Base-by-base conservation (phyloP, 2,797 vertebrate genomes). In the Siniperca undulata region DNA sequence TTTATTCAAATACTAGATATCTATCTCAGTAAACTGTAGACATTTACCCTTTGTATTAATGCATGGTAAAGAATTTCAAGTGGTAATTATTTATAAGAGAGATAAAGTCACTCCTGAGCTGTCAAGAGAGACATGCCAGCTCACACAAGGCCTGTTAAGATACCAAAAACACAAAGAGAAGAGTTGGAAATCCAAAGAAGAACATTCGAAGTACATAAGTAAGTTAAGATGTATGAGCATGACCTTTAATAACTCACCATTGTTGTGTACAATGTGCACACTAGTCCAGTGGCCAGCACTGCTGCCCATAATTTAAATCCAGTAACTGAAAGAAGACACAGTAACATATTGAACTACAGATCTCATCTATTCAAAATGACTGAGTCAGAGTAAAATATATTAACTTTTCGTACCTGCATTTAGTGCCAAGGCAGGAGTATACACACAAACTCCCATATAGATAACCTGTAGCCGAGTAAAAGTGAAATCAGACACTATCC, bases 371-470 rank as follows among this genome's bases (percentile, higher is more conserved):
- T 42, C 0, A 42, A 27, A 70, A 1, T 4, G 0, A 58, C 10
- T 0, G 10, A 68, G 12, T 52, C 12, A 14, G 30, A 30, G 16
- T 13, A 22, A 60, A 70, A 52, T 1, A 19, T 0, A 5, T 22
- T 0, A 60, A 52, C 10, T 38, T 59, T 12, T 72, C 61, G 44
- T 91, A 99, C 98, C 98, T 95, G 97, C 95, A 38, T 98, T 97
- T 24, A 99, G 96, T 60, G 98, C 97, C 93, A 98, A 93, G 0
- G 97, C 97, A 0, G 97, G 98, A 0, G 97, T 96, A n/a, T 99
- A 98, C 4, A 99, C 93, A 67, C 97, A 97, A 10, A 99, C 95
- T 3, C 97, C 98, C 97, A 98, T 98, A 85, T 99, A 99, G 88
- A 98, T 91, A 19, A 99, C 97, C 98, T 99, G 94, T 2, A 80